These are phyloP conservation scores for Lordiphosa mommai DNA, from an alignment of 1,140 invertebrate genomes.

Conservation along the genomic window DNA sequence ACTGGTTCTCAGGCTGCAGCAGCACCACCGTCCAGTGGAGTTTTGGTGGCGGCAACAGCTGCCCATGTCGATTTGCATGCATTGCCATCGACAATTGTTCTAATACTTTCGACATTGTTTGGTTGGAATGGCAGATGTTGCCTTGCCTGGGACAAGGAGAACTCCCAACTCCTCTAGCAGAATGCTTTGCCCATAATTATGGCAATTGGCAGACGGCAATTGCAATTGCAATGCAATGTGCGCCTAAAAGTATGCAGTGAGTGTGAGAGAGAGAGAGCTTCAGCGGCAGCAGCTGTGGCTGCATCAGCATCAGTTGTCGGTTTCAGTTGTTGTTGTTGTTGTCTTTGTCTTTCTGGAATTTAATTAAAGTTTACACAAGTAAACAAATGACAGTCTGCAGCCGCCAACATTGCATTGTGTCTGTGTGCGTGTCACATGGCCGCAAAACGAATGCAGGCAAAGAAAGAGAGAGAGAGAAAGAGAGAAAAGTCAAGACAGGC, in stretches of 20 bases:
- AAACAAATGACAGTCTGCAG: slow-evolving; percentile 75
- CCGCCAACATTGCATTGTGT: slow-evolving; percentile 40
- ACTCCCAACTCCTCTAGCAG: neutral
- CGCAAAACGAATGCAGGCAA: slow-evolving; percentile 42
- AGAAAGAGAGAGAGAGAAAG: neutral
- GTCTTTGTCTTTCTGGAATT: slow-evolving; percentile 69
- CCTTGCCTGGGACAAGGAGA: neutral
- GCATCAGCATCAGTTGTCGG: slow-evolving; percentile 29
- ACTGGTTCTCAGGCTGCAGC: slow-evolving; percentile 19
- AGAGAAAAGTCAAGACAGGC: slow-evolving; percentile 37
- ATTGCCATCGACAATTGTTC: slow-evolving; percentile 67
- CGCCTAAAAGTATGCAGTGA: slow-evolving; percentile 55
- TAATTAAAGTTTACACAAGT: slow-evolving; percentile 76
- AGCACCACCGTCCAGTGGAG: neutral
- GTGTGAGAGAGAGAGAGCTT: neutral
- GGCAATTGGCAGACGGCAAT: slow-evolving; percentile 57
- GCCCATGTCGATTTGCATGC: slow-evolving; percentile 51
- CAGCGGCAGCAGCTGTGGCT: slow-evolving; percentile 39
- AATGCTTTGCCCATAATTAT: slow-evolving; percentile 53
- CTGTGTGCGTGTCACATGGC: slow-evolving; percentile 48
- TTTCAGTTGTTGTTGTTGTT: slow-evolving; percentile 37
- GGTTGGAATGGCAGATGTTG: slow-evolving; percentile 20
- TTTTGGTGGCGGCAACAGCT: slow-evolving; percentile 14
- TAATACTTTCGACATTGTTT: slow-evolving; percentile 51
- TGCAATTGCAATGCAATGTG: slow-evolving; percentile 40